phyloP scores from a whole-genome alignment of 2,888 invertebrate species.

The Agonopterix subpropinquella region DNA sequence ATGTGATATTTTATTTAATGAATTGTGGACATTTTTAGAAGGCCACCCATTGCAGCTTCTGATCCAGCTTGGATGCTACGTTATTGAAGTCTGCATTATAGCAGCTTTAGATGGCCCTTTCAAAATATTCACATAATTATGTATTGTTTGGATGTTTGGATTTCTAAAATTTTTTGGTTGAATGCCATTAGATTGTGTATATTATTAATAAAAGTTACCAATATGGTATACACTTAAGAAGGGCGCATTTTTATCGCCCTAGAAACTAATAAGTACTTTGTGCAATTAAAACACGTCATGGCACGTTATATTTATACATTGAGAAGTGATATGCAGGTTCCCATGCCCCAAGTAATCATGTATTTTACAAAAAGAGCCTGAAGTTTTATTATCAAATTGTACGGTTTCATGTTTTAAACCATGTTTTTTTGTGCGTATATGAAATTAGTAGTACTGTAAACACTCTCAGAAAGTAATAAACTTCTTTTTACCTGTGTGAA shows the following conservation, averaged over 20 bases:
- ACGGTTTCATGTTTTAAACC: slow-evolving; percentile 16
- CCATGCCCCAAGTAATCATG: slow-evolving; percentile 50
- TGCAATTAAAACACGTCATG: slow-evolving; percentile 13
- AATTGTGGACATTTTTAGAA: too few species aligned
- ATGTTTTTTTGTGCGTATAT: slow-evolving; percentile 19
- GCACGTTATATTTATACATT: slow-evolving; percentile 6
- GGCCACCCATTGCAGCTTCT: too few species aligned
- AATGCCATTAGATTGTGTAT: slow-evolving; percentile 19
- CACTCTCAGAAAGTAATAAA: slow-evolving; percentile 30
- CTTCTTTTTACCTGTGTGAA: slow-evolving; percentile 58
- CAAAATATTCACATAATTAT: not conserved
- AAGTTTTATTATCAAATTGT: slow-evolving; percentile 23
- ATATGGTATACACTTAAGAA: slow-evolving; percentile 9
- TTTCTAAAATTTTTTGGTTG: slow-evolving; percentile 4
- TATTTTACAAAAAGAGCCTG: slow-evolving; percentile 12
- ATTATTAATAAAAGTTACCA: not conserved
- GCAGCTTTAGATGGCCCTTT: not conserved
- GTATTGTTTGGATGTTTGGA: slow-evolving; percentile 5
- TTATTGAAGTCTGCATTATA: too few species aligned
- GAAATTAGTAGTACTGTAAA: slow-evolving; percentile 20
- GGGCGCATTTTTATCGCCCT: slow-evolving; percentile 8
- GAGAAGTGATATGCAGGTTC: slow-evolving; percentile 56
- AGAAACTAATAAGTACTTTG: slow-evolving; percentile 8
- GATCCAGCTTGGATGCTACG: too few species aligned
- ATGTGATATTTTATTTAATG: slow-evolving; percentile 65